Percentiles rank a stretch among this genome's conserved stretches.
These are phyloP conservation scores for Ferdinandea cuprea DNA, from an alignment of 2,888 invertebrate genomes.

Conservation along the genomic window DNA sequence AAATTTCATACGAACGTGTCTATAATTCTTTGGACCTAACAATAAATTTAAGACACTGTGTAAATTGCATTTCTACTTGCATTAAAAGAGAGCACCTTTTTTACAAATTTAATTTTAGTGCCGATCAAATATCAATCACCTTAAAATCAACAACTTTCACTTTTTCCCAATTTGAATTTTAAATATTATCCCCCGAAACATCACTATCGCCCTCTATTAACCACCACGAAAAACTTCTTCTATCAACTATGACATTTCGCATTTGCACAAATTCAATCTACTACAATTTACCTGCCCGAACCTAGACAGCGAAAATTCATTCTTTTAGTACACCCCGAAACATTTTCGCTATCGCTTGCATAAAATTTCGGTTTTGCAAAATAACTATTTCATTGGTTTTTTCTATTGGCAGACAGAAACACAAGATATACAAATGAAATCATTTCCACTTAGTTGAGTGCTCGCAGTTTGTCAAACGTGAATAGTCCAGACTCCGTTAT, in stretches of 20 bases:
- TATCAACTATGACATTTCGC: constrained; percentile 8
- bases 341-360: constrained; percentile 73
- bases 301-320: constrained; percentile 29
- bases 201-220: constrained; percentile 1
- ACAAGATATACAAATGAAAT: neutral
- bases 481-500: constrained; percentile 1
- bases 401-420: constrained; percentile 31
- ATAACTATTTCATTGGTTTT: constrained; percentile 44
- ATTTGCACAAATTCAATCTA: neutral
- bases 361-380: constrained; percentile 66
- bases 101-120: too few species aligned
- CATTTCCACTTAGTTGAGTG: neutral
- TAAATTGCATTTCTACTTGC: too few species aligned
- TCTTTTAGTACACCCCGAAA: constrained; percentile 71
- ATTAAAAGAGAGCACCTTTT: too few species aligned
- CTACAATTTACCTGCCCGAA: constrained; percentile 11
- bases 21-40: too few species aligned
- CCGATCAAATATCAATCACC: too few species aligned
- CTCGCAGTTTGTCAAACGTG: neutral
- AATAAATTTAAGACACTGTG: too few species aligned
- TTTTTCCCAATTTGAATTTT: neutral
- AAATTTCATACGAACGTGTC: too few species aligned
- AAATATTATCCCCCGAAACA: neutral
- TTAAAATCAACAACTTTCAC: neutral
- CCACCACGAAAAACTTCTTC: neutral